Evolutionary conservation across 1,140 invertebrate species (phyloP).

Genomic region (Druon quercuslanigerum): DNA sequence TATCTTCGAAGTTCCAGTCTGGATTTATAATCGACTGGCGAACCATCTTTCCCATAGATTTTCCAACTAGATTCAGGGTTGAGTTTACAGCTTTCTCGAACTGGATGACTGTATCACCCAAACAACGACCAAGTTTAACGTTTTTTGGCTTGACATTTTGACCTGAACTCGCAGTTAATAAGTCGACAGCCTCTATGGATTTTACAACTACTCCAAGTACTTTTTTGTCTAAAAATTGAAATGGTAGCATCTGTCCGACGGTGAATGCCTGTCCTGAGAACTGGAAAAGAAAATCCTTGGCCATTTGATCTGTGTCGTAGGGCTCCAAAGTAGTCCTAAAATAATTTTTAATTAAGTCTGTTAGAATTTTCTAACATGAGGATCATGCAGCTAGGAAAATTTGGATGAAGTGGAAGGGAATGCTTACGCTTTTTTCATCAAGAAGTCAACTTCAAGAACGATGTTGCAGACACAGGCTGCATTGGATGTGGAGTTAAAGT

Average conservation of each 20-base stretch:
- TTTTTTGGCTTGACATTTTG: slow-evolving; percentile 85
- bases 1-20: slow-evolving; percentile 99
- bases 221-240: slow-evolving; percentile 92
- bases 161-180: slow-evolving; percentile 85
- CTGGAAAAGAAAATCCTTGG: slow-evolving; percentile 91
- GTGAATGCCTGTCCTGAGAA: slow-evolving; percentile 95
- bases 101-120: slow-evolving; percentile 90
- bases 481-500: slow-evolving; percentile 82
- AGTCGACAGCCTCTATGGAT: slow-evolving; percentile 91
- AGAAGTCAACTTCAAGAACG: slow-evolving; percentile 92
- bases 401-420: neutral
- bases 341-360: neutral
- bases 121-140: slow-evolving; percentile 84
- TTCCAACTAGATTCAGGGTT: slow-evolving; percentile 87
- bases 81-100: slow-evolving; percentile 97
- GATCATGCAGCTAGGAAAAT: neutral
- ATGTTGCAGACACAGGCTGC: slow-evolving; percentile 91
- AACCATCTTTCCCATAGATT: slow-evolving; percentile 86
- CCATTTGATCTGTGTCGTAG: slow-evolving; percentile 97
- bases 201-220: slow-evolving; percentile 92
- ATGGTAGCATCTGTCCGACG: slow-evolving; percentile 92
- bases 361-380: neutral
- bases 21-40: slow-evolving; percentile 97
- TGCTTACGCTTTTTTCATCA: slow-evolving; percentile 93
- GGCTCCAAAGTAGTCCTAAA: slow-evolving; percentile 88